Base-by-base conservation (phyloP, 2,797 vertebrate species). In the Sternotherus odoratus region DNA sequence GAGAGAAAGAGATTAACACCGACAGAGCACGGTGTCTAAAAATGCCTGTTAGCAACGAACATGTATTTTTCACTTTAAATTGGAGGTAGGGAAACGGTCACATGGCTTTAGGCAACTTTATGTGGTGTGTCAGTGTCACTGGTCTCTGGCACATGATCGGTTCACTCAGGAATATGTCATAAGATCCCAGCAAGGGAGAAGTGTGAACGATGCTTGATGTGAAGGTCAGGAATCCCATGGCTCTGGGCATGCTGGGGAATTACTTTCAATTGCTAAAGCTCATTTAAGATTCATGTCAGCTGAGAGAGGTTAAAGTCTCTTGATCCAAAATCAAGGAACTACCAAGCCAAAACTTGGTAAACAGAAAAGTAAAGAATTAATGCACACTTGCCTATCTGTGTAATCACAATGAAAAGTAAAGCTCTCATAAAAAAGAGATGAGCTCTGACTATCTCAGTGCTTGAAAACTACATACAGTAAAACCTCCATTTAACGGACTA, bases 171-270 rank as follows among this genome's bases (percentile, higher is more conserved):
- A 88, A 87, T 66, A 80, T 80, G 85, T 88, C 69, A 88, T 77
- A 88, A 88, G 86, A 92, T 88, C 83, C 33, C 28, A 54, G 43
- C 82, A 88, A 43, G 28, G 48, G 30, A 30, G 81, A 88, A 82
- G 82, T 85, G 82, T 77, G 79, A 88, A 69, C 82, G 86, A 82
- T 92, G 91, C 69, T 77, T 28, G 60, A n/a, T 63, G 82, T 88
- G 69, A 92, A 92, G 82, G 86, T 88, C 77, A 88, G 72, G 72
- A 85, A 92, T 88, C 78, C 50, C 83, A 88, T 57, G 12, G 24
- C 16, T 51, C 28, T 69, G n/a, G 69, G 78, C 57, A 36, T 46
- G 30, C 36, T 16, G 51, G 46, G 56, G 69, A 82, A 78, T 82
- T 66, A 72, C 85, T 91, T 75, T 21, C 3, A n/a, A 63, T 84